Evolutionary conservation across 2,797 vertebrate genomes (phyloP), one percentile per base, ranked within the genome.

Genomic region (Peromyscus nudipes): DNA sequence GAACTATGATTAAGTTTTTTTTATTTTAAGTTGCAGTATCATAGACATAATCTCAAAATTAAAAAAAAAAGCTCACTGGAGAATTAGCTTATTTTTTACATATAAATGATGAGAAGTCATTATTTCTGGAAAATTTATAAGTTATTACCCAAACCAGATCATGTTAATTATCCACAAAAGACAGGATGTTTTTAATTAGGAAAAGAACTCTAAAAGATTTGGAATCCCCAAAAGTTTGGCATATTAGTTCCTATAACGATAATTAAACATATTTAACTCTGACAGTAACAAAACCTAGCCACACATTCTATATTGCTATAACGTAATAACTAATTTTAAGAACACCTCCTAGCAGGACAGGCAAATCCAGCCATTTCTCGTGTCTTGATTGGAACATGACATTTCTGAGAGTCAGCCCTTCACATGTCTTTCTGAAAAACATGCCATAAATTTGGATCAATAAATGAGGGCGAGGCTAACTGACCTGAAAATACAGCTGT

Each of bases 401-500:
- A 97, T 93, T 97, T 91, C 95, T 96, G 88, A 92, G 88, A 1
- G 0, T 76, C 96, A 97, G 96, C 88, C 84, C 95, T 96, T 96
- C 87, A 91, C 89, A 92, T 83, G 88, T 87, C 75, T 97, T 97
- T 97, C 95, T 97, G 97, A 97, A 98, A 97, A 97, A 95, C 92
- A 96, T 95, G 92, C 95, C 97, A 97, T 65, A 97, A 96, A 96
- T 95, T 95, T 96, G 92, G 91, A 92, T 92, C 92, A 97, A 96
- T 97, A 95, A 97, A 97, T 90, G 96, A 96, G 92, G 96, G 93
- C 89, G 96, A 97, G 73, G 29, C 91, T 93, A 94, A 79, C 40
- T 95, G 79, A 96, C 31, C 67, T 93, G 64, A 96, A 96, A 93
- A 96, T 79, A 94, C 76, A 94, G 64, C 97, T 96, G 93, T 85